These are phyloP conservation scores for Aphis craccivora DNA, from an alignment of 1,140 invertebrate genomes.

Conservation along the genomic window DNA sequence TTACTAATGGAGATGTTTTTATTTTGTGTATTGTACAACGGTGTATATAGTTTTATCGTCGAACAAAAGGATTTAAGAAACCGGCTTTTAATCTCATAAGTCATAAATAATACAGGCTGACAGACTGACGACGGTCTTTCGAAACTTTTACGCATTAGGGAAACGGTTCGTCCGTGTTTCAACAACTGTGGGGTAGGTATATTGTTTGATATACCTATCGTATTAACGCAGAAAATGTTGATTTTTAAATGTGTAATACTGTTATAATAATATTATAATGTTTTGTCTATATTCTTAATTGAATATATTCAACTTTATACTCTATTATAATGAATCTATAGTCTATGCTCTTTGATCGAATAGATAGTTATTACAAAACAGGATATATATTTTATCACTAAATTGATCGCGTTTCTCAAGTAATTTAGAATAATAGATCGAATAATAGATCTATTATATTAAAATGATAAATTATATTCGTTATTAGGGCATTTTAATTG, in stretches of 20 bases:
- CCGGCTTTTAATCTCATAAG: conserved; percentile 17
- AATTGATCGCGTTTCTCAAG: too few species aligned
- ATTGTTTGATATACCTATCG: neutral
- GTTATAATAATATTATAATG: neutral
- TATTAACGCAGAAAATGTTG: neutral
- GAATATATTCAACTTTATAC: too few species aligned
- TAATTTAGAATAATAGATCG: neutral
- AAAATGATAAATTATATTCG: too few species aligned
- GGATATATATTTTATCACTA: neutral
- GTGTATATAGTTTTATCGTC: neutral
- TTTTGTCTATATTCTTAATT: neutral
- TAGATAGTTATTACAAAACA: neutral
- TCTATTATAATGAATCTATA: too few species aligned
- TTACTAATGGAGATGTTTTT: neutral
- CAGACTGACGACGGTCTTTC: conserved; percentile 20
- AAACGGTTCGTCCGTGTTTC: neutral
- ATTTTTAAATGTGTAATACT: neutral
- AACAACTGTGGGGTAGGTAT: neutral
- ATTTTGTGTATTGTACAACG: neutral
- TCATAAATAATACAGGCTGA: conserved; percentile 19
- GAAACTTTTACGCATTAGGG: conserved; percentile 23
- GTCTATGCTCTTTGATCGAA: too few species aligned
- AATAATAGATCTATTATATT: neutral
- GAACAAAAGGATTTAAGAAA: conserved; percentile 28
- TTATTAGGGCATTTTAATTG: too few species aligned